Percentiles rank a stretch among this genome's conserved stretches.
phyloP scores from a whole-genome alignment of 2,888 invertebrate species.

The Ephialtes manifestator region DNA sequence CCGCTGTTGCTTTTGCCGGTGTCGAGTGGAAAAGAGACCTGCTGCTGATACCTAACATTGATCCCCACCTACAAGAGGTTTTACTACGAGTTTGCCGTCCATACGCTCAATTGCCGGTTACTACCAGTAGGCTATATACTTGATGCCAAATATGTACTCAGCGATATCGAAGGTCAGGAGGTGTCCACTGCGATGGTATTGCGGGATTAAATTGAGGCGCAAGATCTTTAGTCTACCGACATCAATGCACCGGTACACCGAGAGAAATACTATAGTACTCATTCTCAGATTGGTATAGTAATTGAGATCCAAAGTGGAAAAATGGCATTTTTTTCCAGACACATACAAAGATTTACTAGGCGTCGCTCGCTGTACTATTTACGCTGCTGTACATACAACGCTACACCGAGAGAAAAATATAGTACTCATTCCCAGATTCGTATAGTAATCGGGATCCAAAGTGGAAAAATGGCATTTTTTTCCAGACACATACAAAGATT shows the following conservation, averaged over 20 bases:
- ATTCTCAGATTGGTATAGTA: too few relatives aligned
- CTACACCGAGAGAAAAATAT: too few relatives aligned
- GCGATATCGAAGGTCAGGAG: conserved; percentile 36
- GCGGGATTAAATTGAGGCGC: neutral
- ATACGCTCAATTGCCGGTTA: conserved; percentile 55
- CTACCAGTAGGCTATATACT: neutral
- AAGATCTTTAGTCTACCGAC: neutral
- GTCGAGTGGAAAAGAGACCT: conserved; percentile 41
- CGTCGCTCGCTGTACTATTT: too few relatives aligned
- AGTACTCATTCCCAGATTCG: too few relatives aligned
- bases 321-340: too few relatives aligned
- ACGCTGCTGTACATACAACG: too few relatives aligned
- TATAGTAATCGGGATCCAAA: too few relatives aligned
- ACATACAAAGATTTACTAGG: too few relatives aligned
- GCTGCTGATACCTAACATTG: conserved; percentile 43
- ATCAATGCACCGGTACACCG: neutral
- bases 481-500: too few relatives aligned
- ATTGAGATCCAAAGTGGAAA: too few relatives aligned
- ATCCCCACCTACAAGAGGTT: conserved; percentile 53
- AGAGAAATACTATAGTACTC: too few relatives aligned
- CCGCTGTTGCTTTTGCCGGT: conserved; percentile 8
- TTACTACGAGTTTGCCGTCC: conserved; percentile 15
- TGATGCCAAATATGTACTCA: conserved; percentile 42
- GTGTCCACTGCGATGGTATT: neutral
- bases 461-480: too few relatives aligned